These are phyloP conservation scores for Mythimna albipuncta DNA, from an alignment of 2,888 invertebrate genomes.

Conservation along the genomic window DNA sequence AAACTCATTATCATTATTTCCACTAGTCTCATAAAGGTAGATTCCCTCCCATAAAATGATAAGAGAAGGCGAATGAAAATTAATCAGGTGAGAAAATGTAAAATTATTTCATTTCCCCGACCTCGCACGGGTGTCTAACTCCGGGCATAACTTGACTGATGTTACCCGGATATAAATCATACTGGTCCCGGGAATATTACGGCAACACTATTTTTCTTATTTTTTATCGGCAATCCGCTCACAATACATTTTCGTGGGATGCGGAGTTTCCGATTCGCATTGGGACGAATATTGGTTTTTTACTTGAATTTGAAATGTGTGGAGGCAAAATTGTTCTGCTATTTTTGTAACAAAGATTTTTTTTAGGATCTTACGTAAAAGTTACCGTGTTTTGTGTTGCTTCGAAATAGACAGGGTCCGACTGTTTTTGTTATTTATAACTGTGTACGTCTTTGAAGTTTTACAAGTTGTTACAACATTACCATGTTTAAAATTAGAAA, in stretches of 20 bases:
- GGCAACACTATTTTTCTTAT: slow-evolving; percentile 71
- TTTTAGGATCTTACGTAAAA: background rate
- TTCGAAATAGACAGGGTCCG: background rate
- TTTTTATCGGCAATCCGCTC: slow-evolving; percentile 69
- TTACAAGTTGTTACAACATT: background rate
- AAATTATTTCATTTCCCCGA: slow-evolving; percentile 80
- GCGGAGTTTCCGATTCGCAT: slow-evolving; percentile 28
- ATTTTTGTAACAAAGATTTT: slow-evolving; percentile 16
- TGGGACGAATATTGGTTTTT: slow-evolving; percentile 26
- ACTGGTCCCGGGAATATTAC: slow-evolving; percentile 70
- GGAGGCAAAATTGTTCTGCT: slow-evolving; percentile 25
- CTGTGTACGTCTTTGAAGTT: background rate
- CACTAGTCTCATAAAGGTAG: slow-evolving; percentile 29
- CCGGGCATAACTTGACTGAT: slow-evolving; percentile 78
- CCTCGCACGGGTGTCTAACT: slow-evolving; percentile 63
- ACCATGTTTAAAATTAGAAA: background rate
- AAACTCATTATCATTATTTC: background rate
- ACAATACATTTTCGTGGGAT: slow-evolving; percentile 53
- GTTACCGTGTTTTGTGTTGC: background rate
- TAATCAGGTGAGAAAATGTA: slow-evolving; percentile 75
- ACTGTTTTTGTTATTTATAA: background rate
- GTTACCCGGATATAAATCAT: slow-evolving; percentile 84
- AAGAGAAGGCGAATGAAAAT: slow-evolving; percentile 62
- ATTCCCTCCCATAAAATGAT: slow-evolving; percentile 46
- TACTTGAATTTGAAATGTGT: slow-evolving; percentile 21